phyloP scores from a whole-genome alignment of 2,888 invertebrate genomes.

The Pachliopta kotzebuea region DNA sequence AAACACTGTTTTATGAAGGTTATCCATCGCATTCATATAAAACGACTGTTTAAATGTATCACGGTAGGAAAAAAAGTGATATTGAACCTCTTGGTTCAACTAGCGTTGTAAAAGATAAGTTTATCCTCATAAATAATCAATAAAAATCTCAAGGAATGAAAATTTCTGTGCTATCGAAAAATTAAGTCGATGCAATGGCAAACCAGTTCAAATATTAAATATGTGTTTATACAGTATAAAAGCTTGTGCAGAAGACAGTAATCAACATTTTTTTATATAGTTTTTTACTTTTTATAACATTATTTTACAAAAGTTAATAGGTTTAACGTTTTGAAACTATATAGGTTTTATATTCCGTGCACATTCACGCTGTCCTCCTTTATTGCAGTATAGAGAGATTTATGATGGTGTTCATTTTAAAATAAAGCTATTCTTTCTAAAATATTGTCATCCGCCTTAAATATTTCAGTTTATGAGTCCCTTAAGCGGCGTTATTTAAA shows the following conservation, averaged over 20 bases:
- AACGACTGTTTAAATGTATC: too few relatives aligned
- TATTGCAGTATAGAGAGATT: slow-evolving; percentile 70
- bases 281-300: slow-evolving; percentile 7
- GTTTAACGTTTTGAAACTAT: slow-evolving; percentile 55
- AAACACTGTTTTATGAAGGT: too few relatives aligned
- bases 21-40: too few relatives aligned
- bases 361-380: slow-evolving; percentile 60
- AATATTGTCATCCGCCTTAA: slow-evolving; percentile 78
- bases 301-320: slow-evolving; percentile 30
- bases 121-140: too few relatives aligned
- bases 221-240: not conserved
- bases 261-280: not conserved
- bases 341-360: slow-evolving; percentile 65
- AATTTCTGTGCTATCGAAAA: too few relatives aligned
- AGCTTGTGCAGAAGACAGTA: not conserved
- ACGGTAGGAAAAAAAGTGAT: too few relatives aligned
- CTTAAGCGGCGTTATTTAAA: slow-evolving; percentile 64
- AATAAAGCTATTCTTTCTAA: slow-evolving; percentile 77
- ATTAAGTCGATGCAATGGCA: not conserved
- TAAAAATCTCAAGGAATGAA: too few relatives aligned
- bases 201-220: not conserved
- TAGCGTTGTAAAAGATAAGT: too few relatives aligned
- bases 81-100: too few relatives aligned
- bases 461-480: slow-evolving; percentile 75
- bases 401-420: slow-evolving; percentile 71